Evolutionary conservation across 2,113 vertebrate species (phyloP), one percentile per base, ranked within the genome.

Genomic region (Gavia stellata): DNA sequence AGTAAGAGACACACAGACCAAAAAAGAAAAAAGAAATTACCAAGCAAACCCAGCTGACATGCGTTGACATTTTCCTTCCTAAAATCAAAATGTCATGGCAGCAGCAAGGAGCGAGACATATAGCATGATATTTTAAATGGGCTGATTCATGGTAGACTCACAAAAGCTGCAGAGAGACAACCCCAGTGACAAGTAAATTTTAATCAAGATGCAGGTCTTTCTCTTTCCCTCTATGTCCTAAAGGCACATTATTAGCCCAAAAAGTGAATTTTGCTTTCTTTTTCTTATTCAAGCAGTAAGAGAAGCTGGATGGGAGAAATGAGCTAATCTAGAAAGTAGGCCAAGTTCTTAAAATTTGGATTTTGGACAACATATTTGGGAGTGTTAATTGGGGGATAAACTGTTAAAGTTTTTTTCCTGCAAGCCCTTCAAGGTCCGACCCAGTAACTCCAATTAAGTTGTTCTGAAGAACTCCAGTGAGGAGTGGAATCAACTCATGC

Each of bases 1-100:
- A 85, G 38, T 50, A 58, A 88, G 40, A 92, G 17, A 81, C 5
- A 73, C 12, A 26, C 9, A 38, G n/a, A 62, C 49, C 42, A 56
- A 78, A 95, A 92, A 65, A 28, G 33, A 83, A 91, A 93, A 90
- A 81, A 73, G 26, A 84, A 47, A 92, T 73, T 92, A 91, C 68
- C 49, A 61, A 38, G 29, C 29, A 78, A 93, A 91, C 52, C 25
- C 52, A 58, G 29, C 23, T 78, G 58, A 63, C 47, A 61, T 52
- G 21, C 16, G 14, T n/a, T 93, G 70, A 68, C 40, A 53, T 83
- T 86, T 65, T 58, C 90, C 50, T 87, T 94, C 66, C 25, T 42
- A 36, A 95, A 88, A 80, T 65, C 61, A 94, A 83, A 96, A 86
- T 78, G 77, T 72, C 80, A 65, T n/a, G 49, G 53, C 28, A 71